A percentile compares a stretch with the other conserved stretches of the same genome.
Evolutionary conservation across 2,113 vertebrate genomes (phyloP).

Genomic region (Piaya cayana): DNA sequence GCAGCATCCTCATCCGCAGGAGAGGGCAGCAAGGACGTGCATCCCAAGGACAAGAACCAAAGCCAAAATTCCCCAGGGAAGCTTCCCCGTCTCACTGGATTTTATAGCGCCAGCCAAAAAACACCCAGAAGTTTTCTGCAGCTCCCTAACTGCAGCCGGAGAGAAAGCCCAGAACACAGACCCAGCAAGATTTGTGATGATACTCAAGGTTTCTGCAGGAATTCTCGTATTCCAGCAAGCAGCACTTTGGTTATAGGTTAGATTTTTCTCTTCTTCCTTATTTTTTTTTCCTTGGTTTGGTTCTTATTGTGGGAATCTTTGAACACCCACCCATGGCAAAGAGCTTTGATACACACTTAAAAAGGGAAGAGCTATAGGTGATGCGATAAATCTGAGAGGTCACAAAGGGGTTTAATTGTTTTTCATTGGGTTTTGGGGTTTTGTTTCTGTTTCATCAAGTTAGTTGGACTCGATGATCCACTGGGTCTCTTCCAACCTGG

Average conservation of each 20-base stretch:
- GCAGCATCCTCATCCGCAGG: accelerated
- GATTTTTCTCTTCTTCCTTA: neutral
- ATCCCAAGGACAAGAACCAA: accelerated
- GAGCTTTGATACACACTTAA: no score
- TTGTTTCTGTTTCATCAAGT: no score
- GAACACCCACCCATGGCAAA: no score
- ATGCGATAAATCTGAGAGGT: no score
- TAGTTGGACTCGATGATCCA: no score
- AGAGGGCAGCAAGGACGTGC: accelerated
- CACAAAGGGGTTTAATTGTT: no score
- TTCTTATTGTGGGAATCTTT: accelerated
- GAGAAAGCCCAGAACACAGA: neutral
- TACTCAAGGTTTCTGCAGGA: neutral
- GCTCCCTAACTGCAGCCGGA: neutral
- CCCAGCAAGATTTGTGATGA: neutral
- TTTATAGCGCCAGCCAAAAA: accelerated
- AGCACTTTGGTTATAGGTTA: neutral
- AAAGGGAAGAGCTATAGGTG: no score
- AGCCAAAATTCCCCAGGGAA: neutral
- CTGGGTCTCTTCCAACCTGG: no score
- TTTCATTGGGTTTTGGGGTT: no score
- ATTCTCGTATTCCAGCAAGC: neutral
- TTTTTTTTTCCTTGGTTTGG: neutral
- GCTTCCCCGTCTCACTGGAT: accelerated
- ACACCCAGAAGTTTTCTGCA: neutral